phyloP scores from a whole-genome alignment of 2,888 invertebrate genomes.

The Oxycera nigricornis region DNA sequence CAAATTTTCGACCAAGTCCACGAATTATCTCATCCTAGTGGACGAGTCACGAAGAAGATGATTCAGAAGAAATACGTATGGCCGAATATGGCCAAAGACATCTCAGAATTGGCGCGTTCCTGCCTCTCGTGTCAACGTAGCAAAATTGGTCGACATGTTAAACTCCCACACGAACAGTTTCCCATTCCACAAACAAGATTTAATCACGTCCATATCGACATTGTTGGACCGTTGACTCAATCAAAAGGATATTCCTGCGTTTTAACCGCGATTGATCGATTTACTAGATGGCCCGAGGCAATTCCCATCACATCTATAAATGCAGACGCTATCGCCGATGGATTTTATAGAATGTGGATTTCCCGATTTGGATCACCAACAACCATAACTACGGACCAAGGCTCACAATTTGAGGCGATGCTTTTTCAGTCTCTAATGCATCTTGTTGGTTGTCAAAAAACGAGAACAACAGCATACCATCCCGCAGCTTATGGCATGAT shows the following conservation, averaged over 20 bases:
- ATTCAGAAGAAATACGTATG: conserved; percentile 34
- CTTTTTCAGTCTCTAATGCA: conserved; percentile 52
- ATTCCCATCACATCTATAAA: conserved; percentile 49
- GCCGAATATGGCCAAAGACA: conserved; percentile 38
- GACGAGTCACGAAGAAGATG: conserved; percentile 30
- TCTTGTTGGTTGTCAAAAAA: conserved; percentile 51
- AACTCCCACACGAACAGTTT: not conserved
- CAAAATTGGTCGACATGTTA: conserved; percentile 1
- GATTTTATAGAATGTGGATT: conserved; percentile 58
- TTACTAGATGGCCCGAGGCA: conserved; percentile 50
- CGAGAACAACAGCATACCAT: conserved; percentile 54
- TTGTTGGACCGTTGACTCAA: conserved; percentile 58
- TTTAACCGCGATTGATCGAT: conserved; percentile 52
- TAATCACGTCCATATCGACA: conserved; percentile 58
- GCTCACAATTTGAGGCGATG: conserved; percentile 56
- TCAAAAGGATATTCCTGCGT: conserved; percentile 52
- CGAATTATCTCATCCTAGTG: conserved; percentile 42
- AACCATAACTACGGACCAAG: conserved; percentile 57
- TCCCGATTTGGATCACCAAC: conserved; percentile 58
- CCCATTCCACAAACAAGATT: conserved; percentile 44
- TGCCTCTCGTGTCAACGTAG: conserved; percentile 14
- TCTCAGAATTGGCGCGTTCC: not conserved
- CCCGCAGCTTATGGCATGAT: conserved; percentile 58
- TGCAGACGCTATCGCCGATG: conserved; percentile 51
- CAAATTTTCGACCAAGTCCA: conserved; percentile 44